Evolutionary conservation across 2,797 vertebrate species (phyloP).

Genomic region (Phoebastria nigripes): DNA sequence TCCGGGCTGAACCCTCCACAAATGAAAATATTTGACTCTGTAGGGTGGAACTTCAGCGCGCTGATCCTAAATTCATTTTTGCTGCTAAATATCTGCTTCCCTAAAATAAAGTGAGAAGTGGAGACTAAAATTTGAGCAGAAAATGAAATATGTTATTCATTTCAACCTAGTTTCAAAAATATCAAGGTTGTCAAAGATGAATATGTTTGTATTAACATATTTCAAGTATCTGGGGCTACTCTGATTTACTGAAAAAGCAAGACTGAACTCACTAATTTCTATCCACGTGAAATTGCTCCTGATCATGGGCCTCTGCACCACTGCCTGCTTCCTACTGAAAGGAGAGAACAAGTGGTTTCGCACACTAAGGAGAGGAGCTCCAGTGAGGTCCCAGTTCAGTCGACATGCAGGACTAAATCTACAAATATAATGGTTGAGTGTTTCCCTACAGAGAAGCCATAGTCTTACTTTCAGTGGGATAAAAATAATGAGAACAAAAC

Average conservation of each 20-base stretch:
- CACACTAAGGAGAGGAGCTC: not conserved
- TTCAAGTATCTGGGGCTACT: not conserved
- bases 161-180: not conserved
- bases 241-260: not conserved
- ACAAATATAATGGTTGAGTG: not conserved
- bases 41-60: constrained; percentile 81
- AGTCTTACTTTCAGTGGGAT: not conserved
- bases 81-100: constrained; percentile 79
- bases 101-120: constrained; percentile 63
- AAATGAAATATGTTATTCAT: not conserved
- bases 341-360: not conserved
- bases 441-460: not conserved
- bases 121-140: not conserved
- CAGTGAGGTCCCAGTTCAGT: not conserved
- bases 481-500: not conserved
- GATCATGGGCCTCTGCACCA: not conserved
- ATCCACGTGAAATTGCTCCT: not conserved
- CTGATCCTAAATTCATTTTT: constrained; percentile 87
- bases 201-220: not conserved
- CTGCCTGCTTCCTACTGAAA: not conserved
- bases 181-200: not conserved
- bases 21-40: constrained; percentile 82
- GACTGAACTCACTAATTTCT: not conserved
- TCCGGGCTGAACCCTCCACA: constrained; percentile 90
- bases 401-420: fast-evolving